Base-by-base conservation (phyloP, 2,888 invertebrate species). In the Hololepta plana region DNA sequence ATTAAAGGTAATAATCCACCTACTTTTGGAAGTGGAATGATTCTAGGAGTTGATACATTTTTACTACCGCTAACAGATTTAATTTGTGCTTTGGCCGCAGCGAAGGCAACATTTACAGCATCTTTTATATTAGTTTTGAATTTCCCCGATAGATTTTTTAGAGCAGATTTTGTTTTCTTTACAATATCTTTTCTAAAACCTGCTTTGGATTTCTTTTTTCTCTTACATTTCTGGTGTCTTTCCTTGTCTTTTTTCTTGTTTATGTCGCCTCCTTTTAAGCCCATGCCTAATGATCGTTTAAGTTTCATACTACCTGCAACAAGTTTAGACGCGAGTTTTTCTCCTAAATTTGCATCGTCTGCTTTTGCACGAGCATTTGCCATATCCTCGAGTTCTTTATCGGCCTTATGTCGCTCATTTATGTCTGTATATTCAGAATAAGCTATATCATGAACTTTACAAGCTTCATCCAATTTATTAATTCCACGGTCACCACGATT, bases 1-100 rank as follows among this genome's bases (percentile, higher is more conserved):
- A 38, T 30, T 9, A 43, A 35, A 2, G 38, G 42, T 29, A 45
- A 25, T 24, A 42, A 11, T 2, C 41, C 42, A 3, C 39, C 40
- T 8, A 16, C 19, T 36, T 42, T 39, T 10, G 23, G 28, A 12
- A 34, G 17, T 4, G 29, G 16, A 6, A 33, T 30, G 24, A 33
- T 15, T 9, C 27, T 20, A 17, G 27, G 28, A 4, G 22, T 12
- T 10, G n/a, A 8, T 21, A 31, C 19, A 11, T 24, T 27, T 22
- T 21, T 19, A 15, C 19, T 24, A 6, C 29, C 32, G 8, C 33
- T 31, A 11, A 23, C 26, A 16, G 25, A 11, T 22, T 31, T 31
- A n/a, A 30, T 11, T 6, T 27, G 27, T 15, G 11, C 20, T 20
- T 27, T 27, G n/a, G 30, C 27, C 5, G 20, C 21, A 4, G 22